Evolutionary conservation across 2,113 vertebrate species (phyloP), one percentile per base, ranked within the genome.

Genomic region (Phaethon lepturus): DNA sequence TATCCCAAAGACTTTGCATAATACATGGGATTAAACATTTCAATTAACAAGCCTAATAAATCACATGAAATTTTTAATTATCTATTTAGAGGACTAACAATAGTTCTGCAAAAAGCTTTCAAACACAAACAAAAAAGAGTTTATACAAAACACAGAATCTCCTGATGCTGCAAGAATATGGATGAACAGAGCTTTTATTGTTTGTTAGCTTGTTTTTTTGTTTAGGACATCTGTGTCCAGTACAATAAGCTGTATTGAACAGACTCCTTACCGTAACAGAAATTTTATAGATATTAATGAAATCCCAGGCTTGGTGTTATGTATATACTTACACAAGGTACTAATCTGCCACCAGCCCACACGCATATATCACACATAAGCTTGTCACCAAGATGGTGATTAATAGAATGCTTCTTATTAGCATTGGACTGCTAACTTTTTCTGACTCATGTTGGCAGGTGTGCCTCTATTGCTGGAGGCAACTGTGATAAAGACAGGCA

Each of bases 371-470:
- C 75, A 74, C 56, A 81, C n/a, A 75, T 13, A 79, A 62, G 40
- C 66, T 79, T 87, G 80, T 81, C 83, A 93, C 83, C 33, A 60
- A 90, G 56, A 60, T 28, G 44, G 71, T 87, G 87, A 93, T 92
- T 93, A 94, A 97, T 23, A 14, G 59, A 88, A 75, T 40, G 72
- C 44, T 85, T 33, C 80, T 83, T 66, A 90, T 93, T 93, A 96
- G 84, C 84, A 80, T 2, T 83, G 62, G 88, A 58, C 42, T 0
- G 3, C 40, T 92, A 90, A 94, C 45, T 83, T 93, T 31, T 93
- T 85, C 92, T 88, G 94, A 88, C 77, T 95, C 74, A 58, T 25
- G 42, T 44, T 97, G 94, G 93, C 96, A 95, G 88, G 83, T 93
- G 88, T 17, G 4, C 56, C 33, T 81, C 76, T 67, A 5, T 45